These are phyloP conservation scores for Paguma larvata DNA, from an alignment of 2,797 vertebrate genomes.

Conservation along the genomic window DNA sequence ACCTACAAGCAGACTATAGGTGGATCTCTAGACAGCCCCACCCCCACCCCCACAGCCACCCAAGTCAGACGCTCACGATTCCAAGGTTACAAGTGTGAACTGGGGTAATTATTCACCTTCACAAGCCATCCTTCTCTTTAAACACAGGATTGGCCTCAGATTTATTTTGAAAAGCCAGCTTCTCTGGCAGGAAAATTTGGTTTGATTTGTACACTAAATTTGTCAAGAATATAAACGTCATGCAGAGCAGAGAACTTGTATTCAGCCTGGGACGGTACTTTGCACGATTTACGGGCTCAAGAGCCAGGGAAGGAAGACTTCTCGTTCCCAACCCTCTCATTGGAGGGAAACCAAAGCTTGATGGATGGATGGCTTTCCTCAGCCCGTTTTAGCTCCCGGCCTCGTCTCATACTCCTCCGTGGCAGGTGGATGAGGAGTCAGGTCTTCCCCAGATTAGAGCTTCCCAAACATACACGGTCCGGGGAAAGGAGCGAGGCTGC, in stretches of 20 bases:
- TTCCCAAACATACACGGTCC: background rate
- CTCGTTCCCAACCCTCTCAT: background rate
- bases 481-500: background rate
- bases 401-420: background rate
- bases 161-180: slow-evolving; percentile 68
- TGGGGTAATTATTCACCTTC: background rate
- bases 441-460: background rate
- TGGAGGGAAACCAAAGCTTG: background rate
- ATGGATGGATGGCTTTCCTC: background rate
- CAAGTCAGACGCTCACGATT: background rate
- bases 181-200: slow-evolving; percentile 57
- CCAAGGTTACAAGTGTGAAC: background rate
- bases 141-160: slow-evolving; percentile 16
- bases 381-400: background rate
- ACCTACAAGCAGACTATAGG: slow-evolving; percentile 29
- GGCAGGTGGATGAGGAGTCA: background rate
- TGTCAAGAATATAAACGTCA: slow-evolving; percentile 35
- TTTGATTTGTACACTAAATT: background rate
- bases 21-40: background rate
- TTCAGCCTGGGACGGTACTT: background rate
- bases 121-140: slow-evolving; percentile 44
- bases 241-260: background rate
- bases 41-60: background rate
- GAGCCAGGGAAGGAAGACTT: background rate
- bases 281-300: background rate